phyloP scores from a whole-genome alignment of 2,797 vertebrate genomes.

The Malurus splendens region DNA sequence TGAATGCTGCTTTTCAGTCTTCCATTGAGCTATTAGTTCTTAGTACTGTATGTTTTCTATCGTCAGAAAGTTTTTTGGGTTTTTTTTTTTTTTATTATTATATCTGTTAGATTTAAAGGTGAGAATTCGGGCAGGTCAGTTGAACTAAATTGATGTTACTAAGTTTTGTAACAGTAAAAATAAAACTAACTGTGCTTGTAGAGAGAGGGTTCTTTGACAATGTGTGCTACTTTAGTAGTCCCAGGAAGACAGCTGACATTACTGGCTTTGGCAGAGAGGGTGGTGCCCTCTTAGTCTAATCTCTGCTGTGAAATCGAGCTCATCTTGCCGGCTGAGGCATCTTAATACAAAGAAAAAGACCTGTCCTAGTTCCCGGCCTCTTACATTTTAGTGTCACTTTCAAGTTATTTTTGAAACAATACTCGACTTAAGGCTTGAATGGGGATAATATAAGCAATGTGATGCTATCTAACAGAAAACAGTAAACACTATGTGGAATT shows the following conservation, averaged over 20 bases:
- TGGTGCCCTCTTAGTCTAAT: not conserved
- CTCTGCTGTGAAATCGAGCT: not conserved
- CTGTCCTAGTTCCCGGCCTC: constrained; percentile 47
- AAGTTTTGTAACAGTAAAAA: not conserved
- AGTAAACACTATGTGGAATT: constrained; percentile 64
- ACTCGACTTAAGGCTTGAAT: constrained; percentile 57
- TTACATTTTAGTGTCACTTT: constrained; percentile 40
- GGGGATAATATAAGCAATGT: constrained; percentile 59
- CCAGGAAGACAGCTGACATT: not conserved
- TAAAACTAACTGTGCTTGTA: not conserved
- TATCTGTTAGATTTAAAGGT: constrained; percentile 59
- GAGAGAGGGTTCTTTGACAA: not conserved
- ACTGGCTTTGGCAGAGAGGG: not conserved
- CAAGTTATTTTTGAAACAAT: constrained; percentile 42
- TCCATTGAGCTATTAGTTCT: constrained; percentile 77
- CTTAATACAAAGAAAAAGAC: not conserved
- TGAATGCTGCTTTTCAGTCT: constrained; percentile 78
- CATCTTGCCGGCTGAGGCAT: not conserved
- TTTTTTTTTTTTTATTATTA: not conserved
- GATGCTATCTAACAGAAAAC: constrained; percentile 63
- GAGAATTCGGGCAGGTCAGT: constrained; percentile 54
- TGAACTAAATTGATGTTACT: constrained; percentile 1
- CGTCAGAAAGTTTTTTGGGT: not conserved
- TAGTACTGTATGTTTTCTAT: constrained; percentile 69
- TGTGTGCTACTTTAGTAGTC: not conserved